phyloP scores from a whole-genome alignment of 2,113 vertebrate genomes.

The Anhinga anhinga region DNA sequence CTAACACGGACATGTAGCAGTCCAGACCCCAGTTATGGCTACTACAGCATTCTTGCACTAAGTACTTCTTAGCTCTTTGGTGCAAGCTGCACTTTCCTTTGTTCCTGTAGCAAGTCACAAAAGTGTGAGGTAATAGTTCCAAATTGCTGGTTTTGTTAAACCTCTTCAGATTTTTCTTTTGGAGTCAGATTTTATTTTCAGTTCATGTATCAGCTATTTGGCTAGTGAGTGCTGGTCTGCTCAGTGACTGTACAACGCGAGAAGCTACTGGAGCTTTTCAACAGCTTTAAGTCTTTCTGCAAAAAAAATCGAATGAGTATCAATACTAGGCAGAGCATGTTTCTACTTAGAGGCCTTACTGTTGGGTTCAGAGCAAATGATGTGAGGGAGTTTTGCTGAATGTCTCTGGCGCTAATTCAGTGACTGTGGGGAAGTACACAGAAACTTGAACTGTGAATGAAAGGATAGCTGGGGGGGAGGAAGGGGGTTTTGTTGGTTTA shows the following conservation, averaged over 20 bases:
- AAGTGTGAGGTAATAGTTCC: background rate
- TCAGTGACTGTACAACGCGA: background rate
- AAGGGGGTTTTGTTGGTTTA: background rate
- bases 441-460: background rate
- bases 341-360: background rate
- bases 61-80: background rate
- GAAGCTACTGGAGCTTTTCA: background rate
- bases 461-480: fast-evolving
- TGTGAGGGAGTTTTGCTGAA: background rate
- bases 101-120: background rate
- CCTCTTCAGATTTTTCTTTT: background rate
- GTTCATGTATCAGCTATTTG: background rate
- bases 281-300: background rate
- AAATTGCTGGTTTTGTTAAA: background rate
- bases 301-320: background rate
- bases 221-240: background rate
- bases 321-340: background rate
- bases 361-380: background rate
- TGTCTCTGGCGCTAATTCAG: background rate
- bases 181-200: background rate
- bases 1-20: background rate
- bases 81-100: background rate
- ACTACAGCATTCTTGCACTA: background rate
- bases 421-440: background rate
- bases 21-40: background rate